phyloP scores from a whole-genome alignment of 2,113 vertebrate genomes.

The Myanophis thanlyinensis region DNA sequence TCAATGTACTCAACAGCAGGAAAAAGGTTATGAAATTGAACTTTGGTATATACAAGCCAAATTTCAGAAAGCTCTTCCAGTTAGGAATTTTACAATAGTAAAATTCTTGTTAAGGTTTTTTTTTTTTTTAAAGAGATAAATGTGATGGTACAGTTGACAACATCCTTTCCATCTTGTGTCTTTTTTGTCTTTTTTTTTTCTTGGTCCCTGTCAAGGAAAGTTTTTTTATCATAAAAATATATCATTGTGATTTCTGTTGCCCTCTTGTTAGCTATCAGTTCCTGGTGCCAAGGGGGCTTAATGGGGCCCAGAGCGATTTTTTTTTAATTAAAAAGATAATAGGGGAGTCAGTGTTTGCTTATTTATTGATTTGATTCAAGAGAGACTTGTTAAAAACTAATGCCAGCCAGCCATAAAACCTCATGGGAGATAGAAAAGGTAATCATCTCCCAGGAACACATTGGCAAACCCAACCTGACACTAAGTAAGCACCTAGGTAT shows the following conservation, averaged over 20 bases:
- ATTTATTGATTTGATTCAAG: not conserved
- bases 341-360: not conserved
- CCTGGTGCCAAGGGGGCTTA: not conserved
- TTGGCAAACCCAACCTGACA: not conserved
- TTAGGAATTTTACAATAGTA: not conserved
- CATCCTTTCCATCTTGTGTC: not conserved
- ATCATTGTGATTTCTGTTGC: not conserved
- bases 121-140: not conserved
- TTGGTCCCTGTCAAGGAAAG: not conserved
- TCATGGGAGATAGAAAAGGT: not conserved
- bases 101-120: not conserved
- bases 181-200: not conserved
- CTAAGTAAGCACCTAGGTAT: not conserved
- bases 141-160: not conserved
- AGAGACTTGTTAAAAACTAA: not conserved
- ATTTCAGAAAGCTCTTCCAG: not conserved
- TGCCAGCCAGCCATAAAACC: not conserved
- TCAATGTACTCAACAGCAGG: not conserved
- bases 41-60: not conserved
- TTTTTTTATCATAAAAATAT: not conserved
- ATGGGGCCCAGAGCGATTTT: not conserved
- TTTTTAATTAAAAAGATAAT: not conserved
- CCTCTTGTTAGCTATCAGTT: not conserved
- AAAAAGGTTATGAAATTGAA: not conserved
- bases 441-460: not conserved